Percentiles rank a stretch among this genome's conserved stretches.
phyloP scores from a whole-genome alignment of 2,797 vertebrate species.

The Uromys caudimaculatus region DNA sequence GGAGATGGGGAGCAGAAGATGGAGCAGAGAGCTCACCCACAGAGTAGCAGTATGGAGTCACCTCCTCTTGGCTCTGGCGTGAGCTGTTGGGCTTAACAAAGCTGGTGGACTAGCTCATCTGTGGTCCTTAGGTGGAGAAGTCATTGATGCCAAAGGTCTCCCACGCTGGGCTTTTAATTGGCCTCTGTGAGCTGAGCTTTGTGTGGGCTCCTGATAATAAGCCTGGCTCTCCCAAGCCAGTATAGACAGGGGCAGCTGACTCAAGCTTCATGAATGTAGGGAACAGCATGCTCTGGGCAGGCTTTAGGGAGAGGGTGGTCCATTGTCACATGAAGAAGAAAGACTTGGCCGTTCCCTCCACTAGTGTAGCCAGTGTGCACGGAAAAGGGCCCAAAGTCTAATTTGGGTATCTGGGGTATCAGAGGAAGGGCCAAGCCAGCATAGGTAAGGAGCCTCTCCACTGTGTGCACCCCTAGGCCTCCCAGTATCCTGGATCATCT shows the following conservation, averaged over 20 bases:
- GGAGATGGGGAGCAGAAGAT: neutral
- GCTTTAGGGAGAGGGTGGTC: neutral
- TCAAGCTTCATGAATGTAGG: neutral
- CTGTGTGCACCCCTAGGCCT: neutral
- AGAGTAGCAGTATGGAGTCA: neutral
- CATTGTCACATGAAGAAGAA: neutral
- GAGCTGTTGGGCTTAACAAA: slow-evolving; percentile 25
- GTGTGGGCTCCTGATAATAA: slow-evolving; percentile 46
- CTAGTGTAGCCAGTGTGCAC: neutral
- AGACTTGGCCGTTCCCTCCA: neutral
- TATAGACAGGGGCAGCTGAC: neutral
- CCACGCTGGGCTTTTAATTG: slow-evolving; percentile 54
- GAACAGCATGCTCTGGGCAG: neutral
- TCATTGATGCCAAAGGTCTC: slow-evolving; percentile 37
- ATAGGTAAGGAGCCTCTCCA: neutral
- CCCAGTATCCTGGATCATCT: neutral
- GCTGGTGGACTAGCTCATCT: neutral
- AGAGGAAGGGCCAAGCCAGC: neutral
- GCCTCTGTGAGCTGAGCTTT: slow-evolving; percentile 46
- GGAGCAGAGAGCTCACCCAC: neutral
- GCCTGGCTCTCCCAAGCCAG: slow-evolving; percentile 5
- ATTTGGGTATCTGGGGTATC: neutral
- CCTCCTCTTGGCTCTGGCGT: accelerated
- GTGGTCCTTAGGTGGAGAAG: slow-evolving; percentile 49
- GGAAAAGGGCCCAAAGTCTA: slow-evolving; percentile 9